phyloP scores from a whole-genome alignment of 2,113 vertebrate species.

The Ploceus nigricollis region DNA sequence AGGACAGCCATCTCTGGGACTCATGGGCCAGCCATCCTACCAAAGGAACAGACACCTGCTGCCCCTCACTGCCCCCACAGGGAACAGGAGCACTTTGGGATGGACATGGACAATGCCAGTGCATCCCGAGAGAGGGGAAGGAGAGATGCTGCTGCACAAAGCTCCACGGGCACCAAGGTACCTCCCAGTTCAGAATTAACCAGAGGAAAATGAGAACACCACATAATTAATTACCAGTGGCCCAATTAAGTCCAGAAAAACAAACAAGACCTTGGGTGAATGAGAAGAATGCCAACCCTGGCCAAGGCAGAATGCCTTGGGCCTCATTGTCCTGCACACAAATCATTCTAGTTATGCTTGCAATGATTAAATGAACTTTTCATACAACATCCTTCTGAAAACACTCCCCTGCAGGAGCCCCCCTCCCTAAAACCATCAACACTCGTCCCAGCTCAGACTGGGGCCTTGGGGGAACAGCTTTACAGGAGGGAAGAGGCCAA shows the following conservation, averaged over 20 bases:
- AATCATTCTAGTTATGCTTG: background rate
- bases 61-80: fast-evolving
- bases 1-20: background rate
- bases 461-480: background rate
- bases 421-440: background rate
- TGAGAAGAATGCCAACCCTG: background rate
- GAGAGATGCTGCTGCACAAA: background rate
- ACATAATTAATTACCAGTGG: background rate
- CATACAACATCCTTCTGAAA: background rate
- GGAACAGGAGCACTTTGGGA: background rate
- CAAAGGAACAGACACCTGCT: background rate
- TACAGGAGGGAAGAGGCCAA: background rate
- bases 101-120: fast-evolving
- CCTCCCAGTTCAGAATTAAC: background rate
- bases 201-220: background rate
- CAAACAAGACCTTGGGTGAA: background rate
- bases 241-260: background rate
- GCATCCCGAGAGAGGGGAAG: fast-evolving
- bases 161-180: background rate
- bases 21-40: fast-evolving
- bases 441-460: background rate
- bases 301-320: background rate
- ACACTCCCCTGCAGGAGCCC: background rate
- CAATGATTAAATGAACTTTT: background rate
- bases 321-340: fast-evolving